These are phyloP conservation scores for Tragelaphus strepsiceros DNA, from an alignment of 2,113 vertebrate species.

Conservation along the genomic window DNA sequence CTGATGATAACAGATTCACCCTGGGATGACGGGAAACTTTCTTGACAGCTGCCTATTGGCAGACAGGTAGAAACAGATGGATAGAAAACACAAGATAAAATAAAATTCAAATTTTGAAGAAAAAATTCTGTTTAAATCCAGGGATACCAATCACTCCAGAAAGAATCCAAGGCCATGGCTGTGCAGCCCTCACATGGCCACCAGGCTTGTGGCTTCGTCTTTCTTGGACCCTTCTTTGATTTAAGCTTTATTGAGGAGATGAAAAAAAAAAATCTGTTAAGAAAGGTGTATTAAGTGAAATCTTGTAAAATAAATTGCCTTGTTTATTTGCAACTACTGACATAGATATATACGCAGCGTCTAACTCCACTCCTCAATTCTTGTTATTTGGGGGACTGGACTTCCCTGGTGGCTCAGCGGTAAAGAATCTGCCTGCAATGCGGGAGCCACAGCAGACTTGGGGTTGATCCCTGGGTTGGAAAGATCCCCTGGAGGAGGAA, in stretches of 20 bases:
- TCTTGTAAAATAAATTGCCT: not conserved
- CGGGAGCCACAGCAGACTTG: not conserved
- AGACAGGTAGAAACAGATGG: not conserved
- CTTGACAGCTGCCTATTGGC: not conserved
- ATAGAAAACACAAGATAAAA: not conserved
- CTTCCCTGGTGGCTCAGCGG: not conserved
- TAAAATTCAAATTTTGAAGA: not conserved
- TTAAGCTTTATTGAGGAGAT: not conserved
- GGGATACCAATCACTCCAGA: too few relatives aligned
- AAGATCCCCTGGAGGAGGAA: not conserved
- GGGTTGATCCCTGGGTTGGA: not conserved
- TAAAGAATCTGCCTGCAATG: not conserved
- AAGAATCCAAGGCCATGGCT: rapidly evolving
- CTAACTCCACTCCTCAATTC: not conserved
- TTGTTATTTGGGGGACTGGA: not conserved
- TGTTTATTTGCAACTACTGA: not conserved
- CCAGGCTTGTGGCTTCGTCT: not conserved
- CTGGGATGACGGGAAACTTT: not conserved
- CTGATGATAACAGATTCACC: not conserved
- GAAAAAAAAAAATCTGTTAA: not conserved
- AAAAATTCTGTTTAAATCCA: not conserved
- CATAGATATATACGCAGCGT: not conserved
- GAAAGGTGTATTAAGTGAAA: not conserved
- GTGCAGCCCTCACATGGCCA: not conserved
- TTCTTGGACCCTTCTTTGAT: not conserved